Evolutionary conservation across 2,888 invertebrate genomes (phyloP), one percentile per base, ranked within the genome.

Genomic region (Lissonota sp.): DNA sequence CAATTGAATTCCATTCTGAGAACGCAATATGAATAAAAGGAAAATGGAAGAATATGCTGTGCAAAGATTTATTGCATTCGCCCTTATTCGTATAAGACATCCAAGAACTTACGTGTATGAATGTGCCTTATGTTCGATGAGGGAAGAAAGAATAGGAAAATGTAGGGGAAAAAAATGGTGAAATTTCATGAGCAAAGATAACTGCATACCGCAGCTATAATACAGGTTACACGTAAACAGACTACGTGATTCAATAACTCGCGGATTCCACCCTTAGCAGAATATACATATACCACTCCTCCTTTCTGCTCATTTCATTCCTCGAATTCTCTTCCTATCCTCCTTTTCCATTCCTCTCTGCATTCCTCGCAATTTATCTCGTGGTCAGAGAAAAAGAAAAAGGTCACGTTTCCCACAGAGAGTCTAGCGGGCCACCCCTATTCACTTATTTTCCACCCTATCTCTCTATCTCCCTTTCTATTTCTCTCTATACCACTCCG

Each of bases 241-340:
- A 84, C 80, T 84, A 85, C 86, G 86, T 86, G 88, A 88, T 88
- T 87, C 87, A 87, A 88, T 87, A 87, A 86, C 63, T 80, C 57
- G 46, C 37, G 72, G 58, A 72, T 53, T 72, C 49, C 53, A 10
- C 49, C 64, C 53, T 74, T 79, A 53, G 67, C 49, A 53, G 26
- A 26, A 8, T 66, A 55, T 55, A 81, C 74, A 62, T 74, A 62
- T 51, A 37, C 51, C 44, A 46, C 46, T 46, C 46, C 67, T 64
- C 46, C 16, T 49, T 73, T 62, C 49, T 16, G 37, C 67, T 76
- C 46, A 26, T 67, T 73, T 73, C 69, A 46, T 77, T 58, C 46
- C 72, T 67, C 55, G 8, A 7, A 37, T 66, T 46, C 53, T 40
- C 53, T n/a, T 60, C n/a, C 42, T 57, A 40, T 26, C 51, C 44